Evolutionary conservation across 1,140 invertebrate species (phyloP), one percentile per base, ranked within the genome.

Genomic region (Gryllus bimaculatus): DNA sequence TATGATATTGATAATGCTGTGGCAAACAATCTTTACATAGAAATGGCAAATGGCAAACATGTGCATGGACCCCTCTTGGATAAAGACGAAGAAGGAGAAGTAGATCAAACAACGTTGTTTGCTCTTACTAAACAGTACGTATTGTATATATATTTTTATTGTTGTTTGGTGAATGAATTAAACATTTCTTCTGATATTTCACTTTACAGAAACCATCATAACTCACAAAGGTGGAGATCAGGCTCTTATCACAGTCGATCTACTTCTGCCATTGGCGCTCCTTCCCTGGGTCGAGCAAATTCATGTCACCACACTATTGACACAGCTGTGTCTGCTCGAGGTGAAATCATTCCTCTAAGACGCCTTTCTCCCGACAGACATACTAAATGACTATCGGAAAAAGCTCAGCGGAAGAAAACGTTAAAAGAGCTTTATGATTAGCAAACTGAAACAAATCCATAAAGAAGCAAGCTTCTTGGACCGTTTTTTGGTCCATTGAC

Each of bases 261-360:
- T 8, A 48, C 76, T 18, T 7, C 13, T 18, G 47, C 20, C 10
- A 18, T 0, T 15, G 76, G 48, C 15, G 8, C 76, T n/a, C 18
- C 76, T n/a, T n/a, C 48, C 21, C 76, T 77, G n/a, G 21, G 76
- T n/a, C 39, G 20, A 48, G 21, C 76, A 13, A 20, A 48, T 48
- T 48, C 15, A 20, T 79, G 73, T 20, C 7, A 47, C 2, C 78
- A 75, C n/a, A 49, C 39, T 21, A 79, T 79, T 39, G 78, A 79
- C 78, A 81, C 80, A 47, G 80, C 80, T 5, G 77, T 81, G 8
- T 75, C 77, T 12, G 79, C 73, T 47, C 39, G 48, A 13, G 80
- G 80, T 20, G 80, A 81, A 48, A 80, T 80, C 21, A 81, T 81
- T 48, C 80, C 80, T 0, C 73, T 81, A 49, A 73, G 77, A 73